Percentiles rank a stretch among this genome's conserved stretches.
Evolutionary conservation across 35 echinoderm and acorn worm genomes (phyloP).

Genomic region (Strongylocentrotus purpuratus): DNA sequence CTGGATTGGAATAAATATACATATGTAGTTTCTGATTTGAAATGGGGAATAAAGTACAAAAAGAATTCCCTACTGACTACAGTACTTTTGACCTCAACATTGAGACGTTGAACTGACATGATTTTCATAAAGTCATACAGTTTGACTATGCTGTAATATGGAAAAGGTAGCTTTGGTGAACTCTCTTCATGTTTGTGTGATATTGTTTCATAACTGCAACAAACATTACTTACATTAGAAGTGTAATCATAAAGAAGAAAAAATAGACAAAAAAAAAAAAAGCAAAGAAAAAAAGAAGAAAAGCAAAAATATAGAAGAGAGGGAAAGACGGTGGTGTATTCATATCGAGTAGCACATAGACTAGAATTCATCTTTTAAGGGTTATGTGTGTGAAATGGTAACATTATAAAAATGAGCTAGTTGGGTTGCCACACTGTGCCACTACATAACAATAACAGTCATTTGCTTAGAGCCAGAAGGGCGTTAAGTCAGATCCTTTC

Average conservation of each 20-base stretch:
- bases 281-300: neutral
- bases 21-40: no score
- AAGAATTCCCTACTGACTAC: neutral
- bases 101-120: neutral
- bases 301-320: neutral
- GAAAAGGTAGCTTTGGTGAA: neutral
- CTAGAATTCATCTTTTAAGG: neutral
- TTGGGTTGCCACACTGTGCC: no score
- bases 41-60: neutral
- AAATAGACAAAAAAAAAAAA: neutral
- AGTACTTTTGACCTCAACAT: neutral
- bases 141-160: neutral
- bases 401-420: no score
- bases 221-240: neutral
- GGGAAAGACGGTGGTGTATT: no score
- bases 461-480: neutral
- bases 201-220: no score
- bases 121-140: neutral
- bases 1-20: neutral
- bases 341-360: neutral
- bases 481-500: neutral
- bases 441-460: neutral
- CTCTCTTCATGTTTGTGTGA: neutral
- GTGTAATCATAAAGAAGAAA: no score
- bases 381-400: neutral